Evolutionary conservation across 2,113 vertebrate genomes (phyloP), one percentile per base, ranked within the genome.

Genomic region (Equus przewalskii): DNA sequence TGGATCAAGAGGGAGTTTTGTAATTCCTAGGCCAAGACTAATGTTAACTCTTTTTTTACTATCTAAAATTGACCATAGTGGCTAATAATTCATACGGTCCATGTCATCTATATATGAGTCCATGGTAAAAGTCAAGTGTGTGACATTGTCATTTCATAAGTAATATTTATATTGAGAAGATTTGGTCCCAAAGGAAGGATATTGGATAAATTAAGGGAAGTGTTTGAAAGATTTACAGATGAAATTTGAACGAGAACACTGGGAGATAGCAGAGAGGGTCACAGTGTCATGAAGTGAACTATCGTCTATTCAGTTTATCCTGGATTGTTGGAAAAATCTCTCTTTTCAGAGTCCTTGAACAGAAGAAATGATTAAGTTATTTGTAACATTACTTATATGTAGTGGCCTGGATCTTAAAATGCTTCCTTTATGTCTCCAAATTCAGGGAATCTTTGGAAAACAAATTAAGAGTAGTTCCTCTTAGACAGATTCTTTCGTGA

Each of bases 171-270:
- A 21, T n/a, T 93, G 92, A 93, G 94, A 93, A 82, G 51, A 58
- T 82, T 78, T 89, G 56, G n/a, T 10, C 15, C 56, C 18, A 73
- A 30, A 80, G 44, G n/a, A 93, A 58, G 46, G 44, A 69, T 91
- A 49, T 19, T 72, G 94, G 49, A 33, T 89, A 64, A 93, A 72
- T 75, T 49, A 95, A 86, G 81, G 81, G 24, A 70, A 92, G 21
- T 36, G 6, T 92, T 72, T 84, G 70, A 87, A 82, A 84, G 26
- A 96, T 69, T 80, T 65, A 91, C 49, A 88, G 94, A 36, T 51
- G 13, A 94, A 97, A 90, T 82, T 95, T 94, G 79, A 96, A 83
- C 41, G 84, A 30, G 51, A 97, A 82, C 12, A 64, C 16, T 83
- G 44, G 30, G 24, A 79, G 49, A 51, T 44, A 67, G 26, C 41